Conservation (phyloP, 2,113 vertebrate genomes). For the Rousettus leschenaultii region DNA sequence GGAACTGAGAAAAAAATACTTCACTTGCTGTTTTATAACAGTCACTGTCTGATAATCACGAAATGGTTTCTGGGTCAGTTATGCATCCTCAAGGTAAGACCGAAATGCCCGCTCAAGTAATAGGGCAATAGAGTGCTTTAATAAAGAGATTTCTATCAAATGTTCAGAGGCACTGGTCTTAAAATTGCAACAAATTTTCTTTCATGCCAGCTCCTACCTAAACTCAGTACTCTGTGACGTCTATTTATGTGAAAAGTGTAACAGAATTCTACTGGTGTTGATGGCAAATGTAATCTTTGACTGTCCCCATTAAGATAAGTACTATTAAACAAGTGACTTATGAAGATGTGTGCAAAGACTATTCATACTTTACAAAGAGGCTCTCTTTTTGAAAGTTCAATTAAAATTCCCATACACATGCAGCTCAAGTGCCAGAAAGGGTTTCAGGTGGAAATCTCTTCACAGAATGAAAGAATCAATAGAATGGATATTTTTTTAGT, state of each 20-base stretch:
- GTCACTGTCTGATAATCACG: conserved; percentile 56
- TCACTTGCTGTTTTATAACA: conserved; percentile 49
- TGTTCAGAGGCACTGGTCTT: conserved; percentile 15
- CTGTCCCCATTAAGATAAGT: conserved; percentile 5
- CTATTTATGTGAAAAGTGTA: conserved; percentile 25
- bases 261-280: conserved; percentile 8
- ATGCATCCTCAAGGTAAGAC: conserved; percentile 53
- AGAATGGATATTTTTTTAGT: conserved; percentile 39
- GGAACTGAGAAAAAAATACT: background rate
- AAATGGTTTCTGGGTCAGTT: conserved; percentile 57
- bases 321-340: conserved; percentile 30
- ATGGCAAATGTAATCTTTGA: conserved; percentile 23
- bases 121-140: background rate
- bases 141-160: conserved; percentile 52
- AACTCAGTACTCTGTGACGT: background rate
- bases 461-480: conserved; percentile 48
- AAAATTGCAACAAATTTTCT: conserved; percentile 51
- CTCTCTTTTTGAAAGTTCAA: conserved; percentile 13
- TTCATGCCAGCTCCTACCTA: background rate
- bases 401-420: conserved; percentile 24
- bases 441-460: conserved; percentile 43
- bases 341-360: conserved; percentile 31
- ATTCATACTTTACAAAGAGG: background rate
- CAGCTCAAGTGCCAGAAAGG: background rate
- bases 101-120: conserved; percentile 51